Evolutionary conservation across 1,140 invertebrate species (phyloP).

Genomic region (Aradophagus sp.): DNA sequence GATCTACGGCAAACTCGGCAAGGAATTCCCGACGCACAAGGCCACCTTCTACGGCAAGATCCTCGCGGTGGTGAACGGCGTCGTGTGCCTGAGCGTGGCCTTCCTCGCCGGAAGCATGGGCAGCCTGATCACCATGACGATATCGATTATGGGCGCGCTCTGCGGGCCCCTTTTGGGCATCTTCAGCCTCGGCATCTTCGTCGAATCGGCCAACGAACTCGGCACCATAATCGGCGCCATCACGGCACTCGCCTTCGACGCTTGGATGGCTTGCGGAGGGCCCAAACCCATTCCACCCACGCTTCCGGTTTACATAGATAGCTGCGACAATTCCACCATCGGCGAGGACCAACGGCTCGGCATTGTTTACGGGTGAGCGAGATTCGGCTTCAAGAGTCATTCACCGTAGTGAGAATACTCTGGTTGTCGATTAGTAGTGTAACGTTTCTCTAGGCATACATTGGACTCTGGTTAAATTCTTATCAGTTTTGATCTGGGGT

Average conservation of each 20-base stretch:
- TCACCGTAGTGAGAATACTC: too few species aligned
- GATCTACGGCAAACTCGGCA: slow-evolving; percentile 39
- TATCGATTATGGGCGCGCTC: slow-evolving; percentile 85
- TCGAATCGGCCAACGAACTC: slow-evolving; percentile 79
- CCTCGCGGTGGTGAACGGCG: slow-evolving; percentile 81
- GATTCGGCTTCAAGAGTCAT: too few species aligned
- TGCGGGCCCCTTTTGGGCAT: slow-evolving; percentile 86
- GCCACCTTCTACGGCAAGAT: slow-evolving; percentile 74
- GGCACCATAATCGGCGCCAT: slow-evolving; percentile 84
- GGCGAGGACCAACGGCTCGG: slow-evolving; percentile 11
- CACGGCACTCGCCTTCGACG: slow-evolving; percentile 79
- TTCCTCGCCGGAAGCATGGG: slow-evolving; percentile 83
- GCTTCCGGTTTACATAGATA: slow-evolving; percentile 78
- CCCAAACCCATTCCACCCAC: slow-evolving; percentile 78
- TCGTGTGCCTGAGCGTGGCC: slow-evolving; percentile 81
- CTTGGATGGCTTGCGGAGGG: slow-evolving; percentile 90
- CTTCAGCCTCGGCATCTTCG: slow-evolving; percentile 87
- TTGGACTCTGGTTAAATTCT: too few species aligned
- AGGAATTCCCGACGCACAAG: slow-evolving; percentile 69
- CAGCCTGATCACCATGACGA: slow-evolving; percentile 82
- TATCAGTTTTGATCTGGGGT: too few species aligned
- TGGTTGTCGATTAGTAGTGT: not conserved
- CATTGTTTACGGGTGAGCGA: slow-evolving; percentile 41
- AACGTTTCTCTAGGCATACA: not conserved
- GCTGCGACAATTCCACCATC: slow-evolving; percentile 71